Base-by-base conservation (phyloP, 1,140 invertebrate genomes). In the Drosophila hydei region DNA sequence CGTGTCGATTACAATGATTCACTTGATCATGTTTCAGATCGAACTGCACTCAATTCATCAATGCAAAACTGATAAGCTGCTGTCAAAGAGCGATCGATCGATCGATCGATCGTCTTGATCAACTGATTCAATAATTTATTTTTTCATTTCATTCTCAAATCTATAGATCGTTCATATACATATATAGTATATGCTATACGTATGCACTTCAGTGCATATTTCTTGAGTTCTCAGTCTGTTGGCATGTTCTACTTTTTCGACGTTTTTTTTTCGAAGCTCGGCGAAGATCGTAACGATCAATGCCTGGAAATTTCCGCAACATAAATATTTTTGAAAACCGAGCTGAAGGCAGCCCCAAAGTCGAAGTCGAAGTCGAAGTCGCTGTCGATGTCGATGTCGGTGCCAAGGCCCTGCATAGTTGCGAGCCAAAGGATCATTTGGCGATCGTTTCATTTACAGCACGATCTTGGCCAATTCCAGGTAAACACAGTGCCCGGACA, bases 381-480 rank as follows among this genome's bases (percentile, higher is more conserved):
- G n/a, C n/a, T n/a, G n/a, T n/a, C n/a, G n/a, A n/a, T n/a, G n/a
- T n/a, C n/a, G n/a, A n/a, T n/a, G n/a, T n/a, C n/a, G n/a, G n/a
- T n/a, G 21, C 12, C 48, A n/a, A n/a, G 6, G 19, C 1, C n/a
- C 14, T 8, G 50, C 50, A 38, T 23, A 36, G 51, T 54, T 54
- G 51, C 9, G 8, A 50, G 11, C 25, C 38, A 60, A 68, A 68
- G 63, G 56, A 72, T 68, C 70, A 72, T 72, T 72, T 72, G 63
- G 56, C 64, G 70, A 72, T 68, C 70, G 64, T 72, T 72, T 72
- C 64, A 72, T 68, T 68, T 72, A 61, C 70, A 68, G 70, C 70
- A 72, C 70, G 70, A 72, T 72, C 63, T 68, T 68, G 70, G 36
- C 63, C 63, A 79, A 77, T 83, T 78, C 75, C 79, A 79, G 77